Conservation (phyloP, 1,140 invertebrate species). For the Drosophila tani region DNA sequence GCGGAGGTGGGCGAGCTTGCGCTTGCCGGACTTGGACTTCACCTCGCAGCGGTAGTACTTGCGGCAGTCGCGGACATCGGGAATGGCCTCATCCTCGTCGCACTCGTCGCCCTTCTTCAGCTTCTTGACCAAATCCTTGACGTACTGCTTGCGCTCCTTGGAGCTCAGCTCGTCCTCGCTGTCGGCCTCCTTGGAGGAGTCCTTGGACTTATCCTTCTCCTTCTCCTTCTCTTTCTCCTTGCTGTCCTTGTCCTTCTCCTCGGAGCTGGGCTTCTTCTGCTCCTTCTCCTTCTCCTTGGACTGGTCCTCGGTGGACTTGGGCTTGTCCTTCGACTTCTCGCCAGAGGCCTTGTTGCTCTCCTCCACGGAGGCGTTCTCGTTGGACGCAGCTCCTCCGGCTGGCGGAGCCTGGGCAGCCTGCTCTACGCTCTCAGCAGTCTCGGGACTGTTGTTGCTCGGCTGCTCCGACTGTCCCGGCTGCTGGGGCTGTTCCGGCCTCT, state of each 20-base stretch:
- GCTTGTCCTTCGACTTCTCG: slow-evolving; percentile 42
- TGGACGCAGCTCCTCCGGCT: slow-evolving; percentile 31
- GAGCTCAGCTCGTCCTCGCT: slow-evolving; percentile 61
- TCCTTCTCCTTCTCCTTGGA: slow-evolving; percentile 68
- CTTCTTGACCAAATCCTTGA: slow-evolving; percentile 72
- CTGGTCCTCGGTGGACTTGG: slow-evolving; percentile 54
- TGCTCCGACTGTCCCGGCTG: slow-evolving; percentile 8
- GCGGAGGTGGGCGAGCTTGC: slow-evolving; percentile 59
- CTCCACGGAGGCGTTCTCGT: slow-evolving; percentile 71
- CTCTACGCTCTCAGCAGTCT: slow-evolving; percentile 58
- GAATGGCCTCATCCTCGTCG: slow-evolving; percentile 66
- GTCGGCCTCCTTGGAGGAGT: slow-evolving; percentile 49
- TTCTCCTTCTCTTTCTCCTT: slow-evolving; percentile 35
- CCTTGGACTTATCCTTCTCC: slow-evolving; percentile 37
- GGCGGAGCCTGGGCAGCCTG: slow-evolving; percentile 34
- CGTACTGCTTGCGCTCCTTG: slow-evolving; percentile 62
- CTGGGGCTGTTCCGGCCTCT: slow-evolving; percentile 10
- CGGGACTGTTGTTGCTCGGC: slow-evolving; percentile 30
- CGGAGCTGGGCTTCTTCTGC: slow-evolving; percentile 45
- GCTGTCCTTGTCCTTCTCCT: slow-evolving; percentile 53
- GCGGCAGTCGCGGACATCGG: slow-evolving; percentile 71
- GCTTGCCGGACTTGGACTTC: slow-evolving; percentile 63
- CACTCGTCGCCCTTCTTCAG: slow-evolving; percentile 73
- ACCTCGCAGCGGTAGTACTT: slow-evolving; percentile 76
- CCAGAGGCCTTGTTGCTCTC: slow-evolving; percentile 48